Evolutionary conservation across 1,140 invertebrate genomes (phyloP).

Genomic region (Pteromalus puparum): DNA sequence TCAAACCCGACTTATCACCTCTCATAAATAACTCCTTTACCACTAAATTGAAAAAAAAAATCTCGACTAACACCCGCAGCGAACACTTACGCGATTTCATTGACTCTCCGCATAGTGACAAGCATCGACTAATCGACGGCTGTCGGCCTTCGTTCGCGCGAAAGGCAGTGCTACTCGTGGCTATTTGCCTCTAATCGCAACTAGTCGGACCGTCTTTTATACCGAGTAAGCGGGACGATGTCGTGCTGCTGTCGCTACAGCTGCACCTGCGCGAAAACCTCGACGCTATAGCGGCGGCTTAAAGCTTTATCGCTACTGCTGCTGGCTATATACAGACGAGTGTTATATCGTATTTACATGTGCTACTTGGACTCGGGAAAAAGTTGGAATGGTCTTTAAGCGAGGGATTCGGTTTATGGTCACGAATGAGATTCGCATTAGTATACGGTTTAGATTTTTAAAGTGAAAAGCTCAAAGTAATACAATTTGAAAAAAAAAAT

Average conservation of each 20-base stretch:
- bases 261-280: background rate
- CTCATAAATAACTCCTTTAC: background rate
- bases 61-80: background rate
- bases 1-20: conserved; percentile 2
- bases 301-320: background rate
- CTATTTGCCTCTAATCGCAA: conserved; percentile 22
- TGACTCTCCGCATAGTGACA: conserved; percentile 6
- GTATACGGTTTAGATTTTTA: no score
- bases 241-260: no score
- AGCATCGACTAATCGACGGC: conserved; percentile 8
- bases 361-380: no score
- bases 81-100: background rate
- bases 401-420: no score
- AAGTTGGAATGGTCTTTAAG: no score
- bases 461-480: no score
- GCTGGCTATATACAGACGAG: background rate
- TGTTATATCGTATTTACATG: background rate
- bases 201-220: background rate
- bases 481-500: no score
- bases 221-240: background rate
- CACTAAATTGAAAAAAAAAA: background rate
- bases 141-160: background rate
- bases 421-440: no score
- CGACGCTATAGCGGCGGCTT: background rate
- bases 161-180: conserved; percentile 2